Conservation (phyloP, 1,140 invertebrate genomes). For the Dendroctonus valens region DNA sequence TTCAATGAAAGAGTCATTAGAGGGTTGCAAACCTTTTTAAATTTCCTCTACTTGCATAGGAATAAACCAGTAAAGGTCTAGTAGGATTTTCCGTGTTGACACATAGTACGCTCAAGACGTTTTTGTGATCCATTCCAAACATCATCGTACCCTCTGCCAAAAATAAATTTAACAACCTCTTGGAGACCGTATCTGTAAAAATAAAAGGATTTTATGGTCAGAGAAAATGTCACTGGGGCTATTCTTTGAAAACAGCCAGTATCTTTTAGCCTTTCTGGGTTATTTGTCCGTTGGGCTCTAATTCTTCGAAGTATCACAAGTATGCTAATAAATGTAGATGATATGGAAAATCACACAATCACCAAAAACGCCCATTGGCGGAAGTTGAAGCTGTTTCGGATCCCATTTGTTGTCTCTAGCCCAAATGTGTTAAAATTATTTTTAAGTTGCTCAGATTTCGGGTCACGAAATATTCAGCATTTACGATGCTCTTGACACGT, state of each 20-base stretch:
- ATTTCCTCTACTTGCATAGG: conserved; percentile 77
- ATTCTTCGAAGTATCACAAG: too few relatives aligned
- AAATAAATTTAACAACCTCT: conserved; percentile 77
- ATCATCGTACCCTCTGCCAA: conserved; percentile 82
- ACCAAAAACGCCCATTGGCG: too few relatives aligned
- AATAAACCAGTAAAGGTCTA: conserved; percentile 78
- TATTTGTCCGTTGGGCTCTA: too few relatives aligned
- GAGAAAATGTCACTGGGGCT: conserved; percentile 14
- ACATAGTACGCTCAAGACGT: conserved; percentile 78
- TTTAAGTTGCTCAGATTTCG: too few relatives aligned
- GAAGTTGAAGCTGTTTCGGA: too few relatives aligned
- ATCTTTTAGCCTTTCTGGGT: neutral
- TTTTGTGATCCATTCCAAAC: conserved; percentile 77
- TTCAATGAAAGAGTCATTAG: neutral
- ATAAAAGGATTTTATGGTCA: conserved; percentile 33
- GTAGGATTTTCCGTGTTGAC: conserved; percentile 74
- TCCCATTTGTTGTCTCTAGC: too few relatives aligned
- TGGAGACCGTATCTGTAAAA: conserved; percentile 74
- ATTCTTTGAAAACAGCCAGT: neutral
- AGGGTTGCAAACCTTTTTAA: conserved; percentile 71
- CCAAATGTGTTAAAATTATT: too few relatives aligned
- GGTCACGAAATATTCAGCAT: too few relatives aligned
- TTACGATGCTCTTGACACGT: too few relatives aligned
- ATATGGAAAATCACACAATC: too few relatives aligned
- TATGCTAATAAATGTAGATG: too few relatives aligned